Base-by-base conservation (phyloP, 2,888 invertebrate species). In the Diplazon laetatorius region DNA sequence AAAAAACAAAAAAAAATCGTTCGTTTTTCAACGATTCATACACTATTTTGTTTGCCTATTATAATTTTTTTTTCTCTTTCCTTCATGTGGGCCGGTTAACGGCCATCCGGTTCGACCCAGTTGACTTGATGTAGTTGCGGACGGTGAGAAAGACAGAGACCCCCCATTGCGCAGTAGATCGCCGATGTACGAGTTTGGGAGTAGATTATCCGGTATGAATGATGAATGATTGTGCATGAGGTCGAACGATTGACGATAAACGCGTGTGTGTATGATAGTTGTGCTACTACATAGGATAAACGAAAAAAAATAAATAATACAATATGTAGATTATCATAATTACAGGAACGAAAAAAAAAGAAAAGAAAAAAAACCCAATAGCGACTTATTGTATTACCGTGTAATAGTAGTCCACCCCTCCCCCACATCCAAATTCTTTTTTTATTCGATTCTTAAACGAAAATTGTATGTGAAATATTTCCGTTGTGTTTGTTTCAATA, bases 401-500 rank as follows among this genome's bases (percentile, higher is more conserved):
- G 69, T 81, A 83, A 80, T 66, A 78, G 66, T 52, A 75, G 55
- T 79, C 71, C 80, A 80, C n/a, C n/a, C n/a, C n/a, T n/a, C n/a
- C n/a, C n/a, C n/a, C n/a, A 42, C 9, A 70, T 39, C 46, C 82
- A 52, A 79, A 78, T 65, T 63, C 57, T 72, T 83, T 84, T 85
- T 85, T 82, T 80, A 84, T 86, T 85, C 78, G 71, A 76, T 79
- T 76, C 63, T 30, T 68, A 55, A 48, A n/a, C 55, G 42, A 10
- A 20, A 39, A 68, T 66, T 57, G 70, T 77, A 82, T 74, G 55
- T 70, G 60, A 62, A 66, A 66, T 83, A 44, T 78, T 84, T 85
- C 81, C 42, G 68, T 82, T 86, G 79, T 83, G 74, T 83, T n/a
- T 85, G 77, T 55, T 79, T 79, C 63, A 84, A 84, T 84, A 86